A percentile compares a stretch with the other conserved stretches of the same genome.
These are phyloP conservation scores for Bombus haemorrhoidalis DNA, from an alignment of 1,140 invertebrate genomes.

Conservation along the genomic window DNA sequence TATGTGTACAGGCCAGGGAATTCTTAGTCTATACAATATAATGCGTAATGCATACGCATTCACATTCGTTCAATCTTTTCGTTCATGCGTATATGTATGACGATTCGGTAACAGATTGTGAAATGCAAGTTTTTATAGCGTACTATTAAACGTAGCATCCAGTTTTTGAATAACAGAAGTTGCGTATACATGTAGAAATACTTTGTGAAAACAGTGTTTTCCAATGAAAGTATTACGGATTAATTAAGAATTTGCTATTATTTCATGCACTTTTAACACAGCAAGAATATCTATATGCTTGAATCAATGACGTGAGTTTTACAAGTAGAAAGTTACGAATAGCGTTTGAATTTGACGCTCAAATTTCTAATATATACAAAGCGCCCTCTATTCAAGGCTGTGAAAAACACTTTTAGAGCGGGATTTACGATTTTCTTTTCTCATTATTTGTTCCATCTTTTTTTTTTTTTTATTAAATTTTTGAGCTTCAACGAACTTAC, in stretches of 20 bases:
- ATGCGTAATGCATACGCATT: constrained; percentile 3
- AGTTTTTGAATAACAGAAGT: neutral
- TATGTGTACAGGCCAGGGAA: constrained; percentile 38
- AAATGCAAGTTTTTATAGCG: neutral
- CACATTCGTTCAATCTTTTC: neutral
- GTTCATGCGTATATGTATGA: neutral
- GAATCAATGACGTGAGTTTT: neutral
- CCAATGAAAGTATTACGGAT: neutral
- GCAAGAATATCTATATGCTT: neutral
- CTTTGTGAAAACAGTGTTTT: neutral
- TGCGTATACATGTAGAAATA: neutral
- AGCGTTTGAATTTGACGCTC: neutral
- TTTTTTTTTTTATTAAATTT: neutral
- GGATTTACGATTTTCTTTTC: neutral
- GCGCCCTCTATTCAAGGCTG: neutral
- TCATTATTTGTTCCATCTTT: neutral
- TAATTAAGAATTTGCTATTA: neutral
- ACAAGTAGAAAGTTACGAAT: neutral
- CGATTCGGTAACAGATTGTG: neutral
- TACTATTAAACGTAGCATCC: constrained; percentile 4
- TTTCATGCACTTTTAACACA: neutral
- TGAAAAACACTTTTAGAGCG: constrained; percentile 2
- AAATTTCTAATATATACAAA: neutral
- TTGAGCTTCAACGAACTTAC: neutral
- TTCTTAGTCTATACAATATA: constrained; percentile 2